Evolutionary conservation across 2,797 vertebrate species (phyloP).

Genomic region (Champsocephalus esox): DNA sequence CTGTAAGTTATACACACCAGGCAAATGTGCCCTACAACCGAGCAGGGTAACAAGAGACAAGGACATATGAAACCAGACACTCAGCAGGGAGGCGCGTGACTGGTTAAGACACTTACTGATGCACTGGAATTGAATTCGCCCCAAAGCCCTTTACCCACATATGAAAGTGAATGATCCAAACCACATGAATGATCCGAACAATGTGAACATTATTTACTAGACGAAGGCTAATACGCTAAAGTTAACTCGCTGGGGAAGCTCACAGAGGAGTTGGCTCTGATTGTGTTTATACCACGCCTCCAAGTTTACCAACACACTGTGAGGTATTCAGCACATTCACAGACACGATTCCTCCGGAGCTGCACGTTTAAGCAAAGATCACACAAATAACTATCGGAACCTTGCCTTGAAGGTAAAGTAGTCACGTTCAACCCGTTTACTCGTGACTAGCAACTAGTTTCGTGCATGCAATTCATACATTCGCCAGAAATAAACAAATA

Average conservation of each 20-base stretch:
- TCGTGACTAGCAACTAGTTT: not conserved
- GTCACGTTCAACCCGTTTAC: not conserved
- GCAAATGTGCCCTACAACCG: slow-evolving; percentile 63
- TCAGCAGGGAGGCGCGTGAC: slow-evolving; percentile 71
- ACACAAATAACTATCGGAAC: not conserved
- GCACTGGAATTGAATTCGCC: slow-evolving; percentile 54
- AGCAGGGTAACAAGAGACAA: slow-evolving; percentile 74
- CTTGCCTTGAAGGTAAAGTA: too few relatives aligned
- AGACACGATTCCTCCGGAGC: slow-evolving; percentile 12
- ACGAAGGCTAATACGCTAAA: not conserved
- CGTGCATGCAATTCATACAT: not conserved
- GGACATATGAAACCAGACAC: slow-evolving; percentile 78
- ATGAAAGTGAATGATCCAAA: slow-evolving; percentile 26
- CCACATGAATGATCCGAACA: not conserved
- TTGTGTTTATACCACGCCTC: slow-evolving; percentile 73
- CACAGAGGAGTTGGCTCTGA: not conserved
- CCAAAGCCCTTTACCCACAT: slow-evolving; percentile 42
- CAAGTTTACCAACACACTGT: slow-evolving; percentile 71
- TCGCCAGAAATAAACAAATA: not conserved
- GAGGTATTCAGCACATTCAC: slow-evolving; percentile 61
- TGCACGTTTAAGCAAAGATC: not conserved
- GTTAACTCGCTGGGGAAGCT: slow-evolving; percentile 7
- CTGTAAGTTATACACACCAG: slow-evolving; percentile 44
- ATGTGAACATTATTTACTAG: not conserved
- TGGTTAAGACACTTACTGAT: slow-evolving; percentile 66